Conservation (phyloP, 2,113 vertebrate species). For the Megalops atlanticus region DNA sequence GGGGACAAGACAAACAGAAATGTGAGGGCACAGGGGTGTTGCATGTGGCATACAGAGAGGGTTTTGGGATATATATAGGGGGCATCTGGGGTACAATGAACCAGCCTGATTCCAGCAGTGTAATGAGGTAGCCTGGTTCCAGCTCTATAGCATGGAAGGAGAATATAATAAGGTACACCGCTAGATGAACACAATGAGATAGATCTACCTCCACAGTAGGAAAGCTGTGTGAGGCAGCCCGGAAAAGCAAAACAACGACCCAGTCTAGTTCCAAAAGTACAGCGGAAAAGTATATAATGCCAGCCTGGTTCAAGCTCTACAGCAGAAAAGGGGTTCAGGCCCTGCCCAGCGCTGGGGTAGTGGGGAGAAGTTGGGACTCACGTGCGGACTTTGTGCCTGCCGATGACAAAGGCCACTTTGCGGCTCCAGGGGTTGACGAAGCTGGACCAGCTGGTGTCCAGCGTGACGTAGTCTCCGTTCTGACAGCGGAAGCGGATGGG, state of each 20-base stretch:
- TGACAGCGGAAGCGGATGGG: constrained; percentile 83
- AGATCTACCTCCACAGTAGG: too few relatives aligned
- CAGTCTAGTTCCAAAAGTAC: background rate
- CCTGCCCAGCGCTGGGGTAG: too few relatives aligned
- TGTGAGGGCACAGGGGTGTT: background rate
- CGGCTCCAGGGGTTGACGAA: constrained; percentile 91
- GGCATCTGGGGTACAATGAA: background rate
- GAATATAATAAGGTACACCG: too few relatives aligned
- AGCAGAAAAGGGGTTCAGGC: background rate
- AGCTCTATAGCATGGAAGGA: background rate
- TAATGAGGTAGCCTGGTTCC: too few relatives aligned
- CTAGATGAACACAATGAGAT: too few relatives aligned
- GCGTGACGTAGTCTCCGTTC: constrained; percentile 84
- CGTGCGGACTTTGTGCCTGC: constrained; percentile 86
- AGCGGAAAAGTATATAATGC: too few relatives aligned
- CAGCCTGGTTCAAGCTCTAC: too few relatives aligned
- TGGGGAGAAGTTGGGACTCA: constrained; percentile 59
- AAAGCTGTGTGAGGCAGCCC: too few relatives aligned
- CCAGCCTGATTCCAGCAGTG: background rate
- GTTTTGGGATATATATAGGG: too few relatives aligned
- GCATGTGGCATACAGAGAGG: too few relatives aligned
- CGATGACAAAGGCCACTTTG: constrained; percentile 86
- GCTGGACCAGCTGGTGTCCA: constrained; percentile 91
- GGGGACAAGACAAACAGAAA: constrained; percentile 10
- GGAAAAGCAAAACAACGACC: too few relatives aligned